phyloP scores from a whole-genome alignment of 2,888 invertebrate genomes.

The Drosophila imparisetae region DNA sequence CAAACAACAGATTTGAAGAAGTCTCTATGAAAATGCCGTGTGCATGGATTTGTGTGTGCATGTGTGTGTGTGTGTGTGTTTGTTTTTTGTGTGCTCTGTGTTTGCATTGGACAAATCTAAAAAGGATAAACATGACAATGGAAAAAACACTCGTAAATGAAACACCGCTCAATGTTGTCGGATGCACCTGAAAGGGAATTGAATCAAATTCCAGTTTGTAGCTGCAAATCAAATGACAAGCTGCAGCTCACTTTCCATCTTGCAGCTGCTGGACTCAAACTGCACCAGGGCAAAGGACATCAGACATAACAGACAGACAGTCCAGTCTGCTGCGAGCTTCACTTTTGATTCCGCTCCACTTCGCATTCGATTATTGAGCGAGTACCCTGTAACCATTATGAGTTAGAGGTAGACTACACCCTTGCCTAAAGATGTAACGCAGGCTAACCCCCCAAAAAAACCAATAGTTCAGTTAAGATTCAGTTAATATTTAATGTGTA shows the following conservation, averaged over 20 bases:
- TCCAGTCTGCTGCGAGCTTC: neutral
- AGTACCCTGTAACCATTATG: slow-evolving; percentile 3
- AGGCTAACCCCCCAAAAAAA: too few species aligned
- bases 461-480: too few species aligned
- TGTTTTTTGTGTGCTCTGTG: slow-evolving; percentile 5
- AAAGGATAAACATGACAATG: slow-evolving; percentile 25
- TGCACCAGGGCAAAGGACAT: neutral
- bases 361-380: slow-evolving; percentile 32
- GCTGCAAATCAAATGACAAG: slow-evolving; percentile 34
- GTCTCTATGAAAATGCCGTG: slow-evolving; percentile 13
- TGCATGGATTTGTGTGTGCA: slow-evolving; percentile 17
- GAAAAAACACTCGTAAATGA: slow-evolving; percentile 32
- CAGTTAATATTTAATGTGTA: neutral
- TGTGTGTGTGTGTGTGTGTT: too few species aligned
- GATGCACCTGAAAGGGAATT: slow-evolving; percentile 34
- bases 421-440: neutral
- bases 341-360: slow-evolving; percentile 23
- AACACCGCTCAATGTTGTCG: slow-evolving; percentile 14
- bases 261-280: slow-evolving; percentile 8
- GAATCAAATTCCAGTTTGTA: slow-evolving; percentile 24
- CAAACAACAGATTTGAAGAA: slow-evolving; percentile 8
- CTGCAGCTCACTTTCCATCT: slow-evolving; percentile 45
- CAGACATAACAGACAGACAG: neutral
- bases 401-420: too few species aligned
- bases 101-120: slow-evolving; percentile 19